phyloP scores from a whole-genome alignment of 2,797 vertebrate species.

The Margarornis squamiger region DNA sequence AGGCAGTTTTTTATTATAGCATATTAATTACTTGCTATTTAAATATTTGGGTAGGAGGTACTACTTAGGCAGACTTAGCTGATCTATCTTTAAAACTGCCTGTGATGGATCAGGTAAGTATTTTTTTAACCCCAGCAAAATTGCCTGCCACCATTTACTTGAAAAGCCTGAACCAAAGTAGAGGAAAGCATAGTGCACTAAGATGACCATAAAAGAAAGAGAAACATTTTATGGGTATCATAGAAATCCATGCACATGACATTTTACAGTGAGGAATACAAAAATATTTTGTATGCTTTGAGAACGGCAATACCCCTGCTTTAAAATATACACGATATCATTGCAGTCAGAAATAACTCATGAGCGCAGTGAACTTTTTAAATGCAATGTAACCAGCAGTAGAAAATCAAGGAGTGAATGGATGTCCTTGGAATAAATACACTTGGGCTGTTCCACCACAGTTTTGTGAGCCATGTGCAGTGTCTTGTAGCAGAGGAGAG shows the following conservation, averaged over 20 bases:
- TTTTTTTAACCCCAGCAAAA: not conserved
- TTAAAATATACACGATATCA: not conserved
- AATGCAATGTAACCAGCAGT: not conserved
- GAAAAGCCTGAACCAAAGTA: not conserved
- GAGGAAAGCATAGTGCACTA: not conserved
- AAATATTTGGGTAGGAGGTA: not conserved
- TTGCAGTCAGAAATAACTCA: not conserved
- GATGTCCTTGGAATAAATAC: not conserved
- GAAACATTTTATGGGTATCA: not conserved
- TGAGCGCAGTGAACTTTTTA: not conserved
- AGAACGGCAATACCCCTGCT: not conserved
- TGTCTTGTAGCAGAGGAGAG: not conserved
- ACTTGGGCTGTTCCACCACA: not conserved
- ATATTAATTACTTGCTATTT: slow-evolving; percentile 9
- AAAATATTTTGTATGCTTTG: not conserved
- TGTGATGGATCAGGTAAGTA: not conserved
- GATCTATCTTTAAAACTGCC: not conserved
- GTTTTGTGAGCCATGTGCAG: not conserved
- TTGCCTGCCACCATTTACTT: not conserved
- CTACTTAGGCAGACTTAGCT: not conserved
- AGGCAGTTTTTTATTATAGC: not conserved
- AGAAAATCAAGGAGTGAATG: not conserved
- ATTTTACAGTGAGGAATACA: not conserved
- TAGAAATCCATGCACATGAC: not conserved
- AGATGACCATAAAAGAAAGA: not conserved